Evolutionary conservation across 2,113 vertebrate species (phyloP), one percentile per base, ranked within the genome.

Genomic region (Urocitellus parryii): DNA sequence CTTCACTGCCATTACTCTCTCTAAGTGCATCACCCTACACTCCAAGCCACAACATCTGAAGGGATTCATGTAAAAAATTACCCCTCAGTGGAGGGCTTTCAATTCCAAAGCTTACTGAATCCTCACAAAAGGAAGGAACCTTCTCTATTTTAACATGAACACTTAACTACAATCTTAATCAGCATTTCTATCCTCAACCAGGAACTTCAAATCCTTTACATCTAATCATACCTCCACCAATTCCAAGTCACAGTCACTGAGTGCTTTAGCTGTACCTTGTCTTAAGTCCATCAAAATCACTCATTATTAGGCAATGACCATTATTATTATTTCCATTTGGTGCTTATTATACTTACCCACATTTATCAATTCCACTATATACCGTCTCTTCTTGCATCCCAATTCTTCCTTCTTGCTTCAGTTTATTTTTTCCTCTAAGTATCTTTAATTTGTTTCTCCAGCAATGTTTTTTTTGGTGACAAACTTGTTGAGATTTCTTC

Each of bases 41-140:
- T 77, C 39, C 77, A 51, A 92, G 68, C 68, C 67, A 88, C 1
- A n/a, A 56, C 34, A 27, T 76, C 32, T 72, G n/a, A 58, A 32
- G 72, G 39, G 93, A 93, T 65, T 81, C 68, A 42, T 56, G 56
- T 70, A 96, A 83, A 93, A 96, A 82, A 76, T 56, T 12, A 76
- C 25, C 5, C 39, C 72, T n/a, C 77, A 8, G 63, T 25, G 7
- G 51, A 72, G n/a, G 61, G 84, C 39, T 32, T 25, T 39, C 34
- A 51, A 51, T 58, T 90, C 25, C 67, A 92, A 82, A 89, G 65
- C 56, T 72, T 73, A 68, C 63, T 68, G 84, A 92, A 48, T 51
- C 39, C 90, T 65, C 67, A 68, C 78, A 53, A 42, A 74, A 78
- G 53, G 78, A 53, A 78, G 85, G 88, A 88, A 92, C 48, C 70